Base-by-base conservation (phyloP, 2,113 vertebrate genomes). In the Arvicanthis niloticus region DNA sequence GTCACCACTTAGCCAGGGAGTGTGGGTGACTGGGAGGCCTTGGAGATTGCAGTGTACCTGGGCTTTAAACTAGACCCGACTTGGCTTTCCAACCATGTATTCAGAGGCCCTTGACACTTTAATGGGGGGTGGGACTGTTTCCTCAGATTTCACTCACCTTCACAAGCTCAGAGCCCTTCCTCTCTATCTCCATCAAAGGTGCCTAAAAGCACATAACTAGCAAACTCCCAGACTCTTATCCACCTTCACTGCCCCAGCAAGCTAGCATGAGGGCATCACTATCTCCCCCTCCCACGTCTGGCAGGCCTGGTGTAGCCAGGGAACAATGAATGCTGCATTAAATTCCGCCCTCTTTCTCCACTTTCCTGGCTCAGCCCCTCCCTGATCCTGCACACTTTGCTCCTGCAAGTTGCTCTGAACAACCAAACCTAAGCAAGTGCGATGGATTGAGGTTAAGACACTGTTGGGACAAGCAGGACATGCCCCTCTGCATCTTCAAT, bases 1-100 rank as follows among this genome's bases (percentile, higher is more conserved):
- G 87, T 91, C 87, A 86, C 77, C 56, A 72, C 48, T 77, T 62
- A 77, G 73, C 29, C 51, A 19, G 45, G 73, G 53, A 65, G 45
- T 21, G 37, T 53, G 75, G 13, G 42, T 48, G 51, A 31, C 15
- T 75, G 81, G 67, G 48, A 84, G 91, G 70, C 48, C 42, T 37
- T 86, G 42, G 89, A 56, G 72, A 86, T 11, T 72, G 51, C 1
- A 3, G 15, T 4, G 31, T 1, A 81, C 17, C 34, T 31, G 10
- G 40, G 4, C 26, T 37, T 4, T 0, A 1, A 7, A 24, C 48
- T 37, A 34, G 56, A 73, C 67, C 77, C n/a, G 2, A 24, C 22
- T 92, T 37, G n/a, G 92, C 72, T 88, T 82, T 19, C 45, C 58
- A 31, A 19, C 1, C 4, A 3, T 40, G 37, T 34, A 24, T 19